These are phyloP conservation scores for Ambastaia sidthimunki DNA, from an alignment of 2,797 vertebrate genomes.

Conservation along the genomic window DNA sequence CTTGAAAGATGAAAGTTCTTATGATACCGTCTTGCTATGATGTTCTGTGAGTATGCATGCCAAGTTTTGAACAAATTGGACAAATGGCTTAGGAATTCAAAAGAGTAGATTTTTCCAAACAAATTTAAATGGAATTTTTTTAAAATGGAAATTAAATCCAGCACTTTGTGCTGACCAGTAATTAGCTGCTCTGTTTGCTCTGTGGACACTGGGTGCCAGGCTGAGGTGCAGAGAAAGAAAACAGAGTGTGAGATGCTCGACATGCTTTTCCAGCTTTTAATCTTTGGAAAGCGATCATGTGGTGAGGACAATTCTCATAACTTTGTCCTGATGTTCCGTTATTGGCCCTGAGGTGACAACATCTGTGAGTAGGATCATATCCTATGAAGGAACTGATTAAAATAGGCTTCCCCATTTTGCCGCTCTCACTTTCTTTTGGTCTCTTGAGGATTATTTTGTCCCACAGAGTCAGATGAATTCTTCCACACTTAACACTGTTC, in stretches of 20 bases:
- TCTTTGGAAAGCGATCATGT: too few species aligned
- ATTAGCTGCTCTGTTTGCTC: too few species aligned
- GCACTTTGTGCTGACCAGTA: too few species aligned
- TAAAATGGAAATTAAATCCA: too few species aligned
- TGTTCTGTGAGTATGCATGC: too few species aligned
- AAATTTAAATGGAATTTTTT: too few species aligned
- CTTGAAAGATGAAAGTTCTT: too few species aligned
- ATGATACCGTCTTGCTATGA: too few species aligned
- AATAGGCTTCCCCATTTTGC: slow-evolving; percentile 9
- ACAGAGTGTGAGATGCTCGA: not conserved
- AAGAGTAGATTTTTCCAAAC: too few species aligned
- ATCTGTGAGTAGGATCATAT: not conserved
- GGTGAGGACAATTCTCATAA: not conserved
- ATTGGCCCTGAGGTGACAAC: not conserved
- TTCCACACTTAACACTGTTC: not conserved
- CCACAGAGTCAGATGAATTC: not conserved
- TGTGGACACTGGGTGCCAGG: too few species aligned
- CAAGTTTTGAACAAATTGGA: too few species aligned
- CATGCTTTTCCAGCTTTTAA: slow-evolving; percentile 7
- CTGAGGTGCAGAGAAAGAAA: not conserved
- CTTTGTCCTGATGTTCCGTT: not conserved
- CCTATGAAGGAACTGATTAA: not conserved
- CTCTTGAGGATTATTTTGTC: not conserved
- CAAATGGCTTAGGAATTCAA: too few species aligned
- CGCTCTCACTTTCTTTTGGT: not conserved